These are phyloP conservation scores for Thunnus maccoyii DNA, from an alignment of 2,113 vertebrate genomes.

Conservation along the genomic window DNA sequence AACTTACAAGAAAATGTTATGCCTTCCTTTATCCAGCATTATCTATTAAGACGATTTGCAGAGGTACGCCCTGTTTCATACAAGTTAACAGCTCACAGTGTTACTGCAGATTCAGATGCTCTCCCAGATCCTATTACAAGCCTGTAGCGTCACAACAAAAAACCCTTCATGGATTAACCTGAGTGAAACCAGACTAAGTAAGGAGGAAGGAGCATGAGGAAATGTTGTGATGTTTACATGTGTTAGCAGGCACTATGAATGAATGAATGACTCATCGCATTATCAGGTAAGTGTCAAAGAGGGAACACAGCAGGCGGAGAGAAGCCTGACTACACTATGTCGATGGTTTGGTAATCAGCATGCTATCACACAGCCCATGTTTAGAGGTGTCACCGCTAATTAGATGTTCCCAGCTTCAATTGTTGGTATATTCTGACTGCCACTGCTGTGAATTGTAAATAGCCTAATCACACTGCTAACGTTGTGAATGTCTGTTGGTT, in stretches of 20 bases:
- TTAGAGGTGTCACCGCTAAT: slow-evolving; percentile 64
- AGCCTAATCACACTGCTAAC: slow-evolving; percentile 41
- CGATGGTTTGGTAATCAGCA: slow-evolving; percentile 48
- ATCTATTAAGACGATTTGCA: slow-evolving; percentile 64
- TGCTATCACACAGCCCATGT: slow-evolving; percentile 40
- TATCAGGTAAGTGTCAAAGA: slow-evolving; percentile 49
- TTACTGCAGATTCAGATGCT: slow-evolving; percentile 43
- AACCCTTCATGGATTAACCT: slow-evolving; percentile 52
- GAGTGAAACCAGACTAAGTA: slow-evolving; percentile 42
- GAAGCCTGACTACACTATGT: slow-evolving; percentile 6
- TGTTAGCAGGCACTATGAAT: slow-evolving; percentile 13
- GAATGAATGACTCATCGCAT: slow-evolving; percentile 49
- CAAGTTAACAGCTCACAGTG: slow-evolving; percentile 43
- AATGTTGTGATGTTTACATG: slow-evolving; percentile 30
- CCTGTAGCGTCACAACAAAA: slow-evolving; percentile 22
- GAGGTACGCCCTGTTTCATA: slow-evolving; percentile 38
- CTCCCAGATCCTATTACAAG: slow-evolving; percentile 63
- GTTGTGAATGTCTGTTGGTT: slow-evolving; percentile 17
- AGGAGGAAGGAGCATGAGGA: background rate
- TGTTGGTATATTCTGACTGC: slow-evolving; percentile 49
- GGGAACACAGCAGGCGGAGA: slow-evolving; percentile 22
- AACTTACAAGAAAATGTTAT: slow-evolving; percentile 30
- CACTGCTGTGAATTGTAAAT: slow-evolving; percentile 52
- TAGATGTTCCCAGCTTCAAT: slow-evolving; percentile 47
- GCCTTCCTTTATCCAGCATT: slow-evolving; percentile 50